These are phyloP conservation scores for Leptopterna dolabrata DNA, from an alignment of 2,888 invertebrate species.

Conservation along the genomic window DNA sequence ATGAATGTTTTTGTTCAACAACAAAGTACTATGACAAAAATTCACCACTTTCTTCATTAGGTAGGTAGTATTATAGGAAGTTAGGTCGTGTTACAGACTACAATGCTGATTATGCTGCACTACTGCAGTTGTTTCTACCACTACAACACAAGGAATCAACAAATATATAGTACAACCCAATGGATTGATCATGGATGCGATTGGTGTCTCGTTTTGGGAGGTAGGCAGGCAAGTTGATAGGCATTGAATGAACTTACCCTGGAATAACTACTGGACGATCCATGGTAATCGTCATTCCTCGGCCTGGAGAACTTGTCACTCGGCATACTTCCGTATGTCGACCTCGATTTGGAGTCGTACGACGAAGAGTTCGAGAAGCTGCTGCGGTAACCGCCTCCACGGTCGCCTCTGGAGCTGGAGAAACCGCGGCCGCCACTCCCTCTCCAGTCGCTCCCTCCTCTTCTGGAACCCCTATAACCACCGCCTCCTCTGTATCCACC, in stretches of 20 bases:
- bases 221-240: too few relatives aligned
- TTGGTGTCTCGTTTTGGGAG: too few relatives aligned
- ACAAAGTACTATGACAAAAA: too few relatives aligned
- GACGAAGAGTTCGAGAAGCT: slow-evolving; percentile 34
- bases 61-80: too few relatives aligned
- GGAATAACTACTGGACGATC: background rate
- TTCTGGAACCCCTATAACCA: slow-evolving; percentile 45
- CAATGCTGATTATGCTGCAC: too few relatives aligned
- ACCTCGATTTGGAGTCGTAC: slow-evolving; percentile 53
- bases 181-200: too few relatives aligned
- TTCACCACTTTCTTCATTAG: too few relatives aligned
- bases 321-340: slow-evolving; percentile 34
- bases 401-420: slow-evolving; percentile 40
- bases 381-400: slow-evolving; percentile 10
- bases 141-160: too few relatives aligned
- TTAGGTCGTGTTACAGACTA: too few relatives aligned
- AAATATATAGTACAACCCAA: too few relatives aligned
- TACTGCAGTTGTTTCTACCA: too few relatives aligned
- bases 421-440: slow-evolving; percentile 53
- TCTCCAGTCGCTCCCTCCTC: slow-evolving; percentile 49
- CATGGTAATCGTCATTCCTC: background rate
- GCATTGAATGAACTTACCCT: background rate
- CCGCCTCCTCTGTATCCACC: slow-evolving; percentile 53
- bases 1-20: too few relatives aligned
- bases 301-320: slow-evolving; percentile 30